A percentile compares a stretch with the other conserved stretches of the same genome.
Evolutionary conservation across 2,888 invertebrate species (phyloP).

Genomic region (Drosophila bunnanda): DNA sequence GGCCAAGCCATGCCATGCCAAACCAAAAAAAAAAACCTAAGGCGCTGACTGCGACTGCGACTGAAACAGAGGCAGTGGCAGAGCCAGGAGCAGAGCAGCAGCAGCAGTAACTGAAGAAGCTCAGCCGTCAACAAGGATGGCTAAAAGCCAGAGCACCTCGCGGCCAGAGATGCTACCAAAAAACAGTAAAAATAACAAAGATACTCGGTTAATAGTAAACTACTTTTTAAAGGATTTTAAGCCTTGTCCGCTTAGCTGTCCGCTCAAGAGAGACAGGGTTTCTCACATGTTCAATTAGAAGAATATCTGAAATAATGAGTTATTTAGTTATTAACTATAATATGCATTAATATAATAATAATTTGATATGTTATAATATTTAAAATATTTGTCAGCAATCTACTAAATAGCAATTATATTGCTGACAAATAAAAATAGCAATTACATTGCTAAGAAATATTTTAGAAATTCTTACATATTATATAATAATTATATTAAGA

Average conservation of each 20-base stretch:
- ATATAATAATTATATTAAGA: no score
- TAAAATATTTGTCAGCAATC: no score
- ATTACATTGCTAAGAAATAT: no score
- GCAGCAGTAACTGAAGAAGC: constrained; percentile 45
- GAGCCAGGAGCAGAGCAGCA: constrained; percentile 59
- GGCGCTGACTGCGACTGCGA: constrained; percentile 34
- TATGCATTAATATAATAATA: no score
- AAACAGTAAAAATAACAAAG: neutral
- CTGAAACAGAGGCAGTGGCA: constrained; percentile 14
- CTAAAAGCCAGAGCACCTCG: constrained; percentile 23
- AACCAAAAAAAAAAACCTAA: constrained; percentile 58
- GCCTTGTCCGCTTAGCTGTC: neutral
- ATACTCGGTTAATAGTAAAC: no score
- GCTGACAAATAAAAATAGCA: no score
- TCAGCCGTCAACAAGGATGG: constrained; percentile 34
- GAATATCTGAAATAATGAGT: no score
- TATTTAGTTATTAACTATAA: no score
- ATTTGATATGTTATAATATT: no score
- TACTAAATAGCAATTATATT: no score
- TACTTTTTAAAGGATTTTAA: no score
- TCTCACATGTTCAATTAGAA: fast-evolving
- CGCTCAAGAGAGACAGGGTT: neutral
- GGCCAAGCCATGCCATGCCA: constrained; percentile 70
- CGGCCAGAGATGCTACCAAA: constrained; percentile 24
- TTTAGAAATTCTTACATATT: no score